Conservation (phyloP, 2,113 vertebrate species). For the Tachysurus vachellii region DNA sequence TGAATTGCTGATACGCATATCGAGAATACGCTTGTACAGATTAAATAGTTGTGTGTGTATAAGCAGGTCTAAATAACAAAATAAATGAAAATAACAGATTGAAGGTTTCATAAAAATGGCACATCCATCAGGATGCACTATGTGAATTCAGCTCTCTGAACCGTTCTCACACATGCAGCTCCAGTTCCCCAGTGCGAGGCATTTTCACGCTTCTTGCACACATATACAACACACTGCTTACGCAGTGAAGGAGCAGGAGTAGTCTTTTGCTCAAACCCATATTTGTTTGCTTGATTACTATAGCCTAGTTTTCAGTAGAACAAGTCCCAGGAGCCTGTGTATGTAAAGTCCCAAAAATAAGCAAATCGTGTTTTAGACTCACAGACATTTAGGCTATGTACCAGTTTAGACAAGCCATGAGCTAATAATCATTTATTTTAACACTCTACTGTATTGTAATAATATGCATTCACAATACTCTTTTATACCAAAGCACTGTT, state of each 20-base stretch:
- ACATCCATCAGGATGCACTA: conserved; percentile 12
- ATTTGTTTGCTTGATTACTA: conserved; percentile 4
- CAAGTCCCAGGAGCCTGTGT: background rate
- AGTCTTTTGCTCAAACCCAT: background rate
- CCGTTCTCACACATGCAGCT: conserved; percentile 2
- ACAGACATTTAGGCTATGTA: background rate
- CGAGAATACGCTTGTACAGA: background rate
- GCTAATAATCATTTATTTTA: background rate
- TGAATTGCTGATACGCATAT: background rate
- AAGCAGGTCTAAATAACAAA: background rate
- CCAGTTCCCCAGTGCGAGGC: background rate
- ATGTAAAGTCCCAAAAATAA: background rate
- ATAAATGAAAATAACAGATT: background rate
- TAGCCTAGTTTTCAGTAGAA: conserved; percentile 3
- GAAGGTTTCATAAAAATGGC: background rate
- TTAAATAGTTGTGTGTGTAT: background rate
- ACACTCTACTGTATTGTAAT: background rate
- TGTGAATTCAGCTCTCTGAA: background rate
- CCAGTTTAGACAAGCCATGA: background rate
- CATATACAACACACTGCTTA: background rate
- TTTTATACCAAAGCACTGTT: background rate
- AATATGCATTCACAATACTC: background rate
- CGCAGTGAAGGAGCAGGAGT: conserved; percentile 12
- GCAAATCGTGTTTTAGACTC: background rate
- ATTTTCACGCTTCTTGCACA: conserved; percentile 1